Base-by-base conservation (phyloP, 1,140 invertebrate species). In the Drosophila kikkawai region DNA sequence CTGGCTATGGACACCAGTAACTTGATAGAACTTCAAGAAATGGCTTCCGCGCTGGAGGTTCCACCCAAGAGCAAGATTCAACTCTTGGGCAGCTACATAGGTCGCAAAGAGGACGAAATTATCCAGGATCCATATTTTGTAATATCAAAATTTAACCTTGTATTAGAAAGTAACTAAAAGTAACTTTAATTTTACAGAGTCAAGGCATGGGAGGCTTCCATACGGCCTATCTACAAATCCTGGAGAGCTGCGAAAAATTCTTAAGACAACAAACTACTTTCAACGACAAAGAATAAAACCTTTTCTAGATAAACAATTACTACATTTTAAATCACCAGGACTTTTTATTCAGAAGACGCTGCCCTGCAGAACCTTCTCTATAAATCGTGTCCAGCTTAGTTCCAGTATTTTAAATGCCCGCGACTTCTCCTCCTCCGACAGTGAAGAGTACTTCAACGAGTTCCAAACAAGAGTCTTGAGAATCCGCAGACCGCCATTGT, bases 61-160 rank as follows among this genome's bases (percentile, higher is more conserved):
- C n/a, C 51, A 0, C 93, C 93, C 22, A 95, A 94, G 79, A 96
- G 97, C 0, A 95, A 96, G 86, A 94, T 98, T 63, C 92, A 96
- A 55, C 87, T 98, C 7, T 94, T 99, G 57, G 97, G 97, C 36
- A 95, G 95, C 63, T 98, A 96, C 93, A 96, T 98, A 93, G 96
- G 96, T 3, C 75, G 68, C 29, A 78, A 96, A 84, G 95, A 96
- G 45, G 95, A 97, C 69, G 93, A 94, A 61, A 96, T 97, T 76
- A 97, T 99, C 85, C 93, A 95, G 86, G 97, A 99, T 94, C 97
- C 97, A 22, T 97, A 98, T 92, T 98, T 97, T 95, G 97, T 96
- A 93, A 64, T 9, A n/a, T 6, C 1, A 12, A 22, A 29, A 26
- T n/a, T 1, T 3, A 0, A 26, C 1, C 3, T 7, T 29, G n/a